Evolutionary conservation across 2,113 vertebrate genomes (phyloP).

Genomic region (Cricetomys ansorgei): DNA sequence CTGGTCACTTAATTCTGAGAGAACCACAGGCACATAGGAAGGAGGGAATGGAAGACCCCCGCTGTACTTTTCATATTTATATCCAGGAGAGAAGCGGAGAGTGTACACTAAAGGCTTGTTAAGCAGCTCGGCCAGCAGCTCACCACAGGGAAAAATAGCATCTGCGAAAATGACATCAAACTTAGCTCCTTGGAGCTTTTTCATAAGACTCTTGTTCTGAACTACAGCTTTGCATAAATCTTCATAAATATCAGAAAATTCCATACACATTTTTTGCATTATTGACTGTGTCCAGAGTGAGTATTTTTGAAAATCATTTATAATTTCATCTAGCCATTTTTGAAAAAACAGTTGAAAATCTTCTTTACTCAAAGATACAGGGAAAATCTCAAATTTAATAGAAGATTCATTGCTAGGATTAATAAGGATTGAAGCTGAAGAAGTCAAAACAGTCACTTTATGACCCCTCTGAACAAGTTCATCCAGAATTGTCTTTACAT

Average conservation of each 20-base stretch:
- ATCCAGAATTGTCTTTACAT: conserved; percentile 84
- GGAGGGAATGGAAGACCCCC: conserved; percentile 84
- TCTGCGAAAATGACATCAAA: conserved; percentile 86
- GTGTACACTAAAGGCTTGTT: conserved; percentile 83
- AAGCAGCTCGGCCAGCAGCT: conserved; percentile 84
- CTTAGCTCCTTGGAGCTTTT: conserved; percentile 73
- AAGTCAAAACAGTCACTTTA: conserved; percentile 83
- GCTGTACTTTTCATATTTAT: conserved; percentile 81
- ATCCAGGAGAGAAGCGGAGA: conserved; percentile 79
- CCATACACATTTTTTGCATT: conserved; percentile 15
- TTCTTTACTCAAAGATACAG: conserved; percentile 77
- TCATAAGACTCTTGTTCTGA: conserved; percentile 73
- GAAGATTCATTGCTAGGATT: conserved; percentile 57
- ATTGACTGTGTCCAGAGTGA: conserved; percentile 58
- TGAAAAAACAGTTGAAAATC: not conserved
- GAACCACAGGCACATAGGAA: conserved; percentile 84
- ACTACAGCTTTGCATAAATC: conserved; percentile 77
- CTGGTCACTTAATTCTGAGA: conserved; percentile 85
- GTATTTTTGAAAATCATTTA: not conserved
- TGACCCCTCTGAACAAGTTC: conserved; percentile 86
- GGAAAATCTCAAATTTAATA: conserved; percentile 77
- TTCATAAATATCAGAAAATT: not conserved
- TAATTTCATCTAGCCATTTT: not conserved
- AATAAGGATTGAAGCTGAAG: conserved; percentile 83
- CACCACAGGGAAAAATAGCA: conserved; percentile 78